Percentiles rank a stretch among this genome's conserved stretches.
These are phyloP conservation scores for Catostylus mosaicus DNA, from an alignment of 30 jellyfish, hydroid and myxozoan species.

Conservation along the genomic window DNA sequence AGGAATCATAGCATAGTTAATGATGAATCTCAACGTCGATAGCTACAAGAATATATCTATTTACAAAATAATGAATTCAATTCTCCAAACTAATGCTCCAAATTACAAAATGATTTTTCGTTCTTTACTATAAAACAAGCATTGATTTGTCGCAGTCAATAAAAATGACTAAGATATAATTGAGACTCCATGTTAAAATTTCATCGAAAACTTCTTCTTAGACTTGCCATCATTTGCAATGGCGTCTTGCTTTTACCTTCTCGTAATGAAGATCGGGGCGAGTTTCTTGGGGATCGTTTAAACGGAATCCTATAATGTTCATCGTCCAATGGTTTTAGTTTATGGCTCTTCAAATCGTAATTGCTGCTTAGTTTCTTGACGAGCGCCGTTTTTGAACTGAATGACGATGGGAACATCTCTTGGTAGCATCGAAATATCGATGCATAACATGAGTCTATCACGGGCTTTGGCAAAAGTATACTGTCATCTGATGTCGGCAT, in stretches of 20 bases:
- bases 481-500: slow-evolving; percentile 62
- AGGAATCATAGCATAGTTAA: no score
- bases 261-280: slow-evolving; percentile 63
- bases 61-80: no score
- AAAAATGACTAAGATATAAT: background rate
- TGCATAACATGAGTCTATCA: slow-evolving; percentile 72
- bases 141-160: background rate
- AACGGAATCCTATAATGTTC: slow-evolving; percentile 24
- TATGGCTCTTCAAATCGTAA: slow-evolving; percentile 39
- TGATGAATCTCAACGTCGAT: no score
- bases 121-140: background rate
- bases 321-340: slow-evolving; percentile 46
- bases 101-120: background rate
- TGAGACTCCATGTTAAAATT: background rate
- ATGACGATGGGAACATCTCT: slow-evolving; percentile 72
- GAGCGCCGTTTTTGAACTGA: slow-evolving; percentile 49
- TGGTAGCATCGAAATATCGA: slow-evolving; percentile 69
- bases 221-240: slow-evolving; percentile 61
- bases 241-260: slow-evolving; percentile 54
- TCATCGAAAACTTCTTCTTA: slow-evolving; percentile 64
- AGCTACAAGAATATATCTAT: no score
- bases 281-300: slow-evolving; percentile 30
- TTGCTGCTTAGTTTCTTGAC: slow-evolving; percentile 42
- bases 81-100: no score
- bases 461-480: slow-evolving; percentile 70